These are phyloP conservation scores for Acheta domesticus DNA, from an alignment of 2,888 invertebrate species.

Conservation along the genomic window DNA sequence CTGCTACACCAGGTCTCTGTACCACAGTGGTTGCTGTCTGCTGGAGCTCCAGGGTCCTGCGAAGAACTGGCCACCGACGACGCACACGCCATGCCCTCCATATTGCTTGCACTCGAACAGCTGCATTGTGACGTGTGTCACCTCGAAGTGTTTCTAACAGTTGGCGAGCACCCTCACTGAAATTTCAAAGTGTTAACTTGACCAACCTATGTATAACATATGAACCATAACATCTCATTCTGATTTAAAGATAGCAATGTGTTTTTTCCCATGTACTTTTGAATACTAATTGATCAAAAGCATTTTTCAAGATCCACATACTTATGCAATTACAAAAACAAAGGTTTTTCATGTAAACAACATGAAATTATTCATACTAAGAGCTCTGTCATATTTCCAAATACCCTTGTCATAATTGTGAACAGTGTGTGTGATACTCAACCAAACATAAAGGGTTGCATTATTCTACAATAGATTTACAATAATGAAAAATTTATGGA, in stretches of 20 bases:
- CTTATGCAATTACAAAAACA: too few species aligned
- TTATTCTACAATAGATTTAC: too few species aligned
- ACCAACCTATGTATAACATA: background rate
- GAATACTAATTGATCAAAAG: too few species aligned
- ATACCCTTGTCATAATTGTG: too few species aligned
- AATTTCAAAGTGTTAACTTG: slow-evolving; percentile 28
- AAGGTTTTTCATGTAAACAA: too few species aligned
- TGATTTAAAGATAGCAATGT: too few species aligned
- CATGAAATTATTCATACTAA: too few species aligned
- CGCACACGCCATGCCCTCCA: slow-evolving; percentile 80
- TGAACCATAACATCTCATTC: background rate
- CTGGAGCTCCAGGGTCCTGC: slow-evolving; percentile 46
- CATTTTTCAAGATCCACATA: too few species aligned
- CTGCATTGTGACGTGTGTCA: slow-evolving; percentile 73
- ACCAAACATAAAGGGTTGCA: too few species aligned
- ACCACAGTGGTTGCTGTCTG: slow-evolving; percentile 42
- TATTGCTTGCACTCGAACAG: slow-evolving; percentile 74
- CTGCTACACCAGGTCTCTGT: slow-evolving; percentile 38
- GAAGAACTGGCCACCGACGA: slow-evolving; percentile 61
- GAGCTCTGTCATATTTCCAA: too few species aligned
- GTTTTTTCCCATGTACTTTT: background rate
- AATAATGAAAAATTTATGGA: too few species aligned
- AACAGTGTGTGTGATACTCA: too few species aligned
- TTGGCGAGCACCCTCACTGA: slow-evolving; percentile 86
- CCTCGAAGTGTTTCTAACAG: slow-evolving; percentile 79